Evolutionary conservation across 2,888 invertebrate species (phyloP).

Genomic region (Psococerastis gibbosa): DNA sequence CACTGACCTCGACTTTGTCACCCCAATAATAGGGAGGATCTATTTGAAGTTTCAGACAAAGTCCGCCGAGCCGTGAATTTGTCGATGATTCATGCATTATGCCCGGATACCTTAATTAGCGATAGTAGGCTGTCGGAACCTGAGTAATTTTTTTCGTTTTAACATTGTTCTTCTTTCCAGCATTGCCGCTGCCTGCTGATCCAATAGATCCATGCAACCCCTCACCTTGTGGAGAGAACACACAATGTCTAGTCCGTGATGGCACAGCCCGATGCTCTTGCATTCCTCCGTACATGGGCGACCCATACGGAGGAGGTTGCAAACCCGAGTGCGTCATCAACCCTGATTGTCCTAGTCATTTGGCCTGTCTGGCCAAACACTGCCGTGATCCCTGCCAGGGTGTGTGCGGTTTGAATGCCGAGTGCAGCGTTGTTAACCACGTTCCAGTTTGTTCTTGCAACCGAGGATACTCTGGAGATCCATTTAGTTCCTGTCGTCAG

Average conservation of each 20-base stretch:
- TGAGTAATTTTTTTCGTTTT: too few species aligned
- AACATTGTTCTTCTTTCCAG: slow-evolving; percentile 16
- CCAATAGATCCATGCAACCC: slow-evolving; percentile 46
- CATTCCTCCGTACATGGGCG: slow-evolving; percentile 72
- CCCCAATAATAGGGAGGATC: too few species aligned
- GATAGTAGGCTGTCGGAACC: too few species aligned
- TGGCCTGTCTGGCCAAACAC: slow-evolving; percentile 65
- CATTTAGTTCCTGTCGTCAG: slow-evolving; percentile 55
- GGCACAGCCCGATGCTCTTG: slow-evolving; percentile 59
- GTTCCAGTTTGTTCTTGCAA: slow-evolving; percentile 64
- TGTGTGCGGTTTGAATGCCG: slow-evolving; percentile 63
- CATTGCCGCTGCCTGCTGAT: slow-evolving; percentile 20
- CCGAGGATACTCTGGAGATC: slow-evolving; percentile 61
- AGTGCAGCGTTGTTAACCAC: slow-evolving; percentile 65
- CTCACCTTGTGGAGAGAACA: slow-evolving; percentile 69
- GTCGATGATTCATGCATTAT: too few species aligned
- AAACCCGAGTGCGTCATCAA: slow-evolving; percentile 69
- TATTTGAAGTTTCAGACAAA: too few species aligned
- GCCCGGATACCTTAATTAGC: too few species aligned
- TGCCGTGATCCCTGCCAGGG: slow-evolving; percentile 74
- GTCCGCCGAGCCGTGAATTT: too few species aligned
- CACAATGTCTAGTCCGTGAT: slow-evolving; percentile 51
- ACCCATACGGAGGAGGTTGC: slow-evolving; percentile 70
- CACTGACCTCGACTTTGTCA: too few species aligned
- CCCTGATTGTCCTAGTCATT: slow-evolving; percentile 55